phyloP scores from a whole-genome alignment of 2,113 vertebrate genomes.

The Urocitellus parryii region DNA sequence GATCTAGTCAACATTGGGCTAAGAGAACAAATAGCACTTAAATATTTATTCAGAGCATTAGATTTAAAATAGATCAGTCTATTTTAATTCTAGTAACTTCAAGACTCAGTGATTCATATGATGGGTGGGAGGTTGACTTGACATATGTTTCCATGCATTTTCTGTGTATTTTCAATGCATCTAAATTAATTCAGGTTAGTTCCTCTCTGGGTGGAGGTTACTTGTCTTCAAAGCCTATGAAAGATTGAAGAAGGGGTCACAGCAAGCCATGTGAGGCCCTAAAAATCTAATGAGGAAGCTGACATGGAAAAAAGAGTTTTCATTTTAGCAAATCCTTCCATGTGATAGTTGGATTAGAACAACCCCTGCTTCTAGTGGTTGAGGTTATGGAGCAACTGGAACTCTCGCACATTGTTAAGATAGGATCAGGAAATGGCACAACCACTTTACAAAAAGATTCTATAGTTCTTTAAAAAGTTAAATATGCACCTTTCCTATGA shows the following conservation, averaged over 20 bases:
- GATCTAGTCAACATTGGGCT: not conserved
- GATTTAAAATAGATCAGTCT: constrained; percentile 45
- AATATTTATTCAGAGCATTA: constrained; percentile 54
- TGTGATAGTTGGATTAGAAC: not conserved
- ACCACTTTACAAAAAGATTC: not conserved
- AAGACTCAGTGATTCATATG: not conserved
- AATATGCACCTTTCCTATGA: not conserved
- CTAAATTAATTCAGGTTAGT: constrained; percentile 1
- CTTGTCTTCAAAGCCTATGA: not conserved
- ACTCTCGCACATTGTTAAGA: not conserved
- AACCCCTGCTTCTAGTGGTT: not conserved
- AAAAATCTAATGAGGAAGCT: constrained; percentile 35
- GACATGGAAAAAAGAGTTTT: constrained; percentile 8
- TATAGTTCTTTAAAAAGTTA: not conserved
- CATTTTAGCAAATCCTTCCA: constrained; percentile 21
- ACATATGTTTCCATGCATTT: constrained; percentile 17
- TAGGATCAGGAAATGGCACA: not conserved
- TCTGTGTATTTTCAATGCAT: constrained; percentile 57
- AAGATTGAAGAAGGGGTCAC: not conserved
- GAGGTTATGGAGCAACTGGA: not conserved
- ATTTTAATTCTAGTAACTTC: not conserved
- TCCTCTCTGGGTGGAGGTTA: not conserved
- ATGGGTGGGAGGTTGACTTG: not conserved
- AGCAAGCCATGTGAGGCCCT: not conserved
- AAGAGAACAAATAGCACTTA: constrained; percentile 38